phyloP scores from a whole-genome alignment of 2,888 invertebrate species.

The Yponomeuta malinellus region DNA sequence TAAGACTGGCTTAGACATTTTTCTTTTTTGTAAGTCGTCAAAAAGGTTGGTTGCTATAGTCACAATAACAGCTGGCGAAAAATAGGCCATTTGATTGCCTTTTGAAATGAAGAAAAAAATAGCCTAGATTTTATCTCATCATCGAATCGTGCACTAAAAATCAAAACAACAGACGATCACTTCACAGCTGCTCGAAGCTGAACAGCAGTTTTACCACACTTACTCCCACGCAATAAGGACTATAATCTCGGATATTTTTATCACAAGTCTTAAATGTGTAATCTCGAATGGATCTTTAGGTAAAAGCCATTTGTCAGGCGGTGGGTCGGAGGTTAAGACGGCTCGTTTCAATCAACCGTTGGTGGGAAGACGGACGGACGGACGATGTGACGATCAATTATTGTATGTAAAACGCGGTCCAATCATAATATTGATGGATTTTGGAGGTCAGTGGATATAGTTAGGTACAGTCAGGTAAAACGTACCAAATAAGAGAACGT shows the following conservation, averaged over 20 bases:
- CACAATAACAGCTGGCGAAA: no score
- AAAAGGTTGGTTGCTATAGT: no score
- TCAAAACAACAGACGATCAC: slow-evolving; percentile 33
- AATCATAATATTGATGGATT: slow-evolving; percentile 7
- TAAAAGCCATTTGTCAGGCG: slow-evolving; percentile 56
- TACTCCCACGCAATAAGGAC: slow-evolving; percentile 1
- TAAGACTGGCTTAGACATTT: no score
- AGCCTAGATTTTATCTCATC: background rate
- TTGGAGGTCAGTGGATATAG: background rate
- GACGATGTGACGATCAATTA: slow-evolving; percentile 46
- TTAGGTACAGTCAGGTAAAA: background rate
- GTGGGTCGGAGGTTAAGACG: slow-evolving; percentile 55
- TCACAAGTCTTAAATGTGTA: slow-evolving; percentile 8
- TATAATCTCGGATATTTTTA: background rate
- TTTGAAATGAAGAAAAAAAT: no score
- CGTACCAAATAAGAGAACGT: no score
- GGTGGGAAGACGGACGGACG: slow-evolving; percentile 8
- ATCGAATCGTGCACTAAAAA: slow-evolving; percentile 32
- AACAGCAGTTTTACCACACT: background rate
- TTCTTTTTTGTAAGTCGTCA: no score
- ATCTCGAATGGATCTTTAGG: slow-evolving; percentile 29
- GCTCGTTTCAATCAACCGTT: slow-evolving; percentile 50
- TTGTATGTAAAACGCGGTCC: slow-evolving; percentile 32
- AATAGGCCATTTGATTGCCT: no score
- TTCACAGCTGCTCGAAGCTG: slow-evolving; percentile 1